Evolutionary conservation across 2,113 vertebrate species (phyloP), one percentile per base, ranked within the genome.

Genomic region (Propithecus coquereli): DNA sequence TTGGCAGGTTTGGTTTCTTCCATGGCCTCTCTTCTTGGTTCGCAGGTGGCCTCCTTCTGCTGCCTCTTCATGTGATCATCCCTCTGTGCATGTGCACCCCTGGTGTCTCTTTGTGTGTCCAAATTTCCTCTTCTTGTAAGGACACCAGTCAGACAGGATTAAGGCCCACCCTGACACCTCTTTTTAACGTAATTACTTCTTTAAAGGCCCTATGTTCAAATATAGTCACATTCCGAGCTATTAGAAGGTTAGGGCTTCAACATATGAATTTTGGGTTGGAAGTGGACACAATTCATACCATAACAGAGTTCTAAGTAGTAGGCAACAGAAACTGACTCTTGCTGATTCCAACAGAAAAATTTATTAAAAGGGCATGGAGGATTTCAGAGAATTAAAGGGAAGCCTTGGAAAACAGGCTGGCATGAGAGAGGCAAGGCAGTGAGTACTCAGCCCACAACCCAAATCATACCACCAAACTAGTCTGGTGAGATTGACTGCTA

Each of bases 281-380:
- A 2, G 13, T 43, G 25, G 8, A 91, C 77, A 25, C 3, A 71
- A 30, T 90, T 95, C 30, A 89, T 54, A n/a, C 32, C 27, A 18
- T 87, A 89, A 65, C 27, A 84, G 50, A 7, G 23, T 68, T 97
- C 57, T 80, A 84, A 85, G 71, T 54, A 94, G 22, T 76, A 94
- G 70, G 45, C 37, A 93, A 91, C 43, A 94, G 45, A 92, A 96
- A 87, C 0, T 4, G 68, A 83, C 81, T 79, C 45, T 92, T n/a
- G n/a, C 13, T 79, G n/a, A 87, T 89, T 86, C 86, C 23, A 89
- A 52, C 50, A 83, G 45, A 43, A 45, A 88, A 71, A 71, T 37
- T 37, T 66, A 37, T 71, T 88, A 47, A 79, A 59, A 96, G 17
- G 59, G 40, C 81, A 84, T 23, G 47, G 27, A 91, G n/a, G 43